Evolutionary conservation across 2,888 invertebrate species (phyloP), one percentile per base, ranked within the genome.

Genomic region (Chouioia cunea): DNA sequence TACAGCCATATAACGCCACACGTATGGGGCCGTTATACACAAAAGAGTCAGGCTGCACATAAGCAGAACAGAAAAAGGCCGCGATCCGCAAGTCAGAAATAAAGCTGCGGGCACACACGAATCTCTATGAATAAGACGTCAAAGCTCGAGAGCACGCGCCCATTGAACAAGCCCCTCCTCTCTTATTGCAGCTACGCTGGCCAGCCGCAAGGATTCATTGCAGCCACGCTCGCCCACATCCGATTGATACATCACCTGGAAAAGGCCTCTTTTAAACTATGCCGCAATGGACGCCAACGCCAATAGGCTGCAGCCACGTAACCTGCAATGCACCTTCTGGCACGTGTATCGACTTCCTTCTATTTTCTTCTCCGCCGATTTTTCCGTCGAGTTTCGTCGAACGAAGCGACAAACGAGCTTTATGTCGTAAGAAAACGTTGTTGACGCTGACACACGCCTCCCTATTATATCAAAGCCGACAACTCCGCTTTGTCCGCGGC

Each of bases 291-390:
- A n/a, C n/a, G n/a, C n/a, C n/a, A n/a, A n/a, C n/a, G n/a, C n/a
- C n/a, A n/a, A n/a, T n/a, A n/a, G n/a, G n/a, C n/a, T n/a, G n/a
- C n/a, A n/a, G n/a, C n/a, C n/a, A n/a, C n/a, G n/a, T n/a, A n/a
- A n/a, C n/a, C n/a, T n/a, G n/a, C n/a, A n/a, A n/a, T n/a, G n/a
- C n/a, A n/a, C n/a, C n/a, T n/a, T n/a, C n/a, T n/a, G n/a, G n/a
- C n/a, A n/a, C n/a, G 54, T 67, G 56, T 62, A 62, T 68, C 62
- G 62, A 63, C 36, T 59, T 53, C 69, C 69, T 64, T 56, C 47
- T 20, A 27, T 54, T 60, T 43, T 27, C 14, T 23, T 15, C 18
- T 20, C 16, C 16, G 16, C 4, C 3, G 53, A 10, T 12, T 16
- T 22, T 66, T n/a, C 53, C 53, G 66, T 2, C 53, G 66, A 59